A percentile compares a stretch with the other conserved stretches of the same genome.
Evolutionary conservation across 1,140 invertebrate species (phyloP).

Genomic region (Sminthurides bifidus): DNA sequence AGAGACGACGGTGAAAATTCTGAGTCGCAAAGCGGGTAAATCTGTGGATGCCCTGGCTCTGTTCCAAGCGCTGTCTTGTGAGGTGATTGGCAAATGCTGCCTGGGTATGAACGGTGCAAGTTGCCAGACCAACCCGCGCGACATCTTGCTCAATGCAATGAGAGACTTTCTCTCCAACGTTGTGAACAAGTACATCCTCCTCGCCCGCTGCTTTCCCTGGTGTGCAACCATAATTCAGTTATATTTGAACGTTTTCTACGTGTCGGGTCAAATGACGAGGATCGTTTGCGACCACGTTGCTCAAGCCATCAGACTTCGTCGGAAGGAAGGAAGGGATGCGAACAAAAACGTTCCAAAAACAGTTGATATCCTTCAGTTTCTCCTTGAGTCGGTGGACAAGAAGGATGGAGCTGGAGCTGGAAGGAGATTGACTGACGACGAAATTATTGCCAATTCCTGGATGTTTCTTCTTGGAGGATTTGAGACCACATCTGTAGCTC

Average conservation of each 20-base stretch:
- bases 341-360: neutral
- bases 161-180: conserved; percentile 35
- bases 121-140: conserved; percentile 38
- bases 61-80: conserved; percentile 42
- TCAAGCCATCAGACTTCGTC: conserved; percentile 31
- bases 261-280: conserved; percentile 35
- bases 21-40: conserved; percentile 4
- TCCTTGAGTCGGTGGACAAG: conserved; percentile 19
- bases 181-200: conserved; percentile 32
- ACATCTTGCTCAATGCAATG: conserved; percentile 34
- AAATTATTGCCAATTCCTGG: conserved; percentile 16
- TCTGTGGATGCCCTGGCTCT: conserved; percentile 35
- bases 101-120: conserved; percentile 40
- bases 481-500: conserved; percentile 6
- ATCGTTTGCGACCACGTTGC: conserved; percentile 35
- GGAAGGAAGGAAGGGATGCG: neutral
- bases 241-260: conserved; percentile 33
- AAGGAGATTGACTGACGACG: conserved; percentile 8
- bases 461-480: conserved; percentile 18
- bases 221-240: conserved; percentile 32
- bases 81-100: conserved; percentile 42
- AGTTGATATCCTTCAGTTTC: conserved; percentile 18
- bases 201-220: conserved; percentile 36
- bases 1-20: conserved; percentile 10
- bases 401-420: neutral